Base-by-base conservation (phyloP, 2,888 invertebrate genomes). In the Pteria penguin region DNA sequence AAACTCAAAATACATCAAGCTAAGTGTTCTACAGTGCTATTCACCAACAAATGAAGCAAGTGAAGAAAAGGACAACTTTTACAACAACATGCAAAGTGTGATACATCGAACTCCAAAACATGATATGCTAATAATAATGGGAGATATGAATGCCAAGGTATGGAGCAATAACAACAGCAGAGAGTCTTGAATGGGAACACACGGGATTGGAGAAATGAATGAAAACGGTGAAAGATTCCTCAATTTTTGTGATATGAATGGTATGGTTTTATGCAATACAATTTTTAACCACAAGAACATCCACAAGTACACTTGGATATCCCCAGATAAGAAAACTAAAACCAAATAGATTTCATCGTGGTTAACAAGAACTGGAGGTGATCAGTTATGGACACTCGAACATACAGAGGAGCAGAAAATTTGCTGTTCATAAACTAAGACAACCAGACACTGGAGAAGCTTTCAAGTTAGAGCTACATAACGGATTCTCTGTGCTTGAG, bases 21-120 rank as follows among this genome's bases (percentile, higher is more conserved):
- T 63, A 31, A 63, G 63, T 63, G 63, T 63, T 14, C 31, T 63
- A n/a, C 33, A 63, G 63, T 63, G 63, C 33, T 63, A 63, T 32
- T 14, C 8, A 45, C 14, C n/a, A n/a, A n/a, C n/a, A n/a, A n/a
- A n/a, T n/a, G n/a, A n/a, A n/a, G 45, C 45, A 45, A 18, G 18
- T 14, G 45, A 45, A 45, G 45, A 45, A 45, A 45, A 11, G 18
- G 45, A 45, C 14, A 18, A 8, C 14, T 45, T 45, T 45, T n/a
- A n/a, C 45, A 29, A 60, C 60, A 26, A 60, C 1, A 8, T 60
- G 26, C 26, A 60, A 18, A 60, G 27, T 60, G 60, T 60, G 26
- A 27, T 60, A 60, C 60, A 60, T 63, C 22, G 29, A 27, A 60
- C 60, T 11, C 60, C 60, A 1, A 60, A 60, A 29, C 60, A 60